Evolutionary conservation across 1,140 invertebrate species (phyloP), one percentile per base, ranked within the genome.

Genomic region (Heliconius eleuchia): DNA sequence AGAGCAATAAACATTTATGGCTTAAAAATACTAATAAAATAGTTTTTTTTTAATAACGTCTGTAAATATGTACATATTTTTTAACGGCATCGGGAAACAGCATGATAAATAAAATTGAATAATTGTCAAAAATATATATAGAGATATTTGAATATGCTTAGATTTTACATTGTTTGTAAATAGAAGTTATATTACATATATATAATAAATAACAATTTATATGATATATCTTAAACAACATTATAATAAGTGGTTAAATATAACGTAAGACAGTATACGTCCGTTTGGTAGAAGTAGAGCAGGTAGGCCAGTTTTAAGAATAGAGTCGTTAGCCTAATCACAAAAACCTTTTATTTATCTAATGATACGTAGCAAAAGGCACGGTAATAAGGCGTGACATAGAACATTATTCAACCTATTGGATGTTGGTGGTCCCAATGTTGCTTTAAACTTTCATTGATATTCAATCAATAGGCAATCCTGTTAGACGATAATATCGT

Each of bases 321-420:
- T 71, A 71, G 23, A 66, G 60, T 66, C 27, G 27, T 72, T 55
- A 70, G 73, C 77, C 77, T 79, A 74, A 74, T 74, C 77, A 79
- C 77, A 66, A 66, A 71, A 78, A 81, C 73, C 27, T 75, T 75
- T 74, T 78, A 80, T 77, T 77, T 80, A 75, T 78, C 74, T 81
- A 74, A 70, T 57, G 72, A 74, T 77, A 80, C 71, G 70, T 77
- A 18, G 73, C 80, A 77, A 75, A 80, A 81, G 80, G 80, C 80
- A 81, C 80, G 74, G 76, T 78, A 77, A 78, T 78, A 81, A 81
- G 80, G 80, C 80, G 73, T 81, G 75, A 80, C 57, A n/a, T 30
- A 27, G 60, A 66, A 66, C 60, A 66, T 27, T 66, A 4, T 76
- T 71, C 73, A 78, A 73, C 60, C 55, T 77, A 74, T 27, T 78